phyloP scores from a whole-genome alignment of 2,888 invertebrate genomes.

The Limnephilus auricula region DNA sequence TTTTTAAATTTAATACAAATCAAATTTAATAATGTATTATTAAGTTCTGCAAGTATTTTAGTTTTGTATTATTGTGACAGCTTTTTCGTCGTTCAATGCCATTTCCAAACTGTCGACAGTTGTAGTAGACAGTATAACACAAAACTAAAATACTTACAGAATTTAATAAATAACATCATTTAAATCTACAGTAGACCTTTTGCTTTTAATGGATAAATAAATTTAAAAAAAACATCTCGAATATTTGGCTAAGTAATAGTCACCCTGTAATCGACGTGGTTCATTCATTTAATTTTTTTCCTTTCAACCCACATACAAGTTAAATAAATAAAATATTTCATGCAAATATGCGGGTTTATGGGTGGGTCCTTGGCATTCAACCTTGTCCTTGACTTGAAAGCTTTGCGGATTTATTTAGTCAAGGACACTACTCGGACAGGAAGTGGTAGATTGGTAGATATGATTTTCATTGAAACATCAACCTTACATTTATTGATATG shows the following conservation, averaged over 20 bases:
- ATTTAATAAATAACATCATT: too few relatives aligned
- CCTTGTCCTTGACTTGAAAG: background rate
- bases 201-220: too few relatives aligned
- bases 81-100: too few relatives aligned
- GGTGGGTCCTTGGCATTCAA: background rate
- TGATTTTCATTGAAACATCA: background rate
- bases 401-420: background rate
- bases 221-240: too few relatives aligned
- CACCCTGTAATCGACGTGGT: background rate
- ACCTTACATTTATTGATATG: background rate
- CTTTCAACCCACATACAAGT: background rate
- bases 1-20: too few relatives aligned
- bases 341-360: background rate
- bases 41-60: too few relatives aligned
- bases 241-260: background rate
- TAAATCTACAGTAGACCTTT: too few relatives aligned
- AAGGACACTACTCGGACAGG: background rate
- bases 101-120: too few relatives aligned
- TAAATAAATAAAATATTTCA: background rate
- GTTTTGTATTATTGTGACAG: too few relatives aligned
- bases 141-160: too few relatives aligned
- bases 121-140: too few relatives aligned
- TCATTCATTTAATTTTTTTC: background rate
- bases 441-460: background rate
- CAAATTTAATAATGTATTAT: too few relatives aligned